Evolutionary conservation across 1,140 invertebrate genomes (phyloP).

Genomic region (Trichomalopsis sarcophagae): DNA sequence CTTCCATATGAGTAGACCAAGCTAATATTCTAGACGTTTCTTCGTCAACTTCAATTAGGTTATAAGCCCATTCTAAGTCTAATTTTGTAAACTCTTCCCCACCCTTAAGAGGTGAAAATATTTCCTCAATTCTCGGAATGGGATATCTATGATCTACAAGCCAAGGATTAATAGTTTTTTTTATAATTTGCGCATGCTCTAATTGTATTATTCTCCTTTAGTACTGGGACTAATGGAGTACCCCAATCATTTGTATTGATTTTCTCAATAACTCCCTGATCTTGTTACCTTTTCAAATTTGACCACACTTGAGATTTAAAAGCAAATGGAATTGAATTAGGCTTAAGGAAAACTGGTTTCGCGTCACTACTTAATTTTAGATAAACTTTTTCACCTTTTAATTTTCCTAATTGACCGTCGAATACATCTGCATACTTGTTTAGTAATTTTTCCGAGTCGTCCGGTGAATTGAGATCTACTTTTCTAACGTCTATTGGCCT

Average conservation of each 20-base stretch:
- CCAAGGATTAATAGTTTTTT: constrained; percentile 37
- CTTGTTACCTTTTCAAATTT: constrained; percentile 35
- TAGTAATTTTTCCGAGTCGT: no score
- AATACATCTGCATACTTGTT: no score
- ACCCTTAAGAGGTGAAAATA: constrained; percentile 61
- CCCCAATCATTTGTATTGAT: constrained; percentile 38
- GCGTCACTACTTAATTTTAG: no score
- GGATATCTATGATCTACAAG: constrained; percentile 62
- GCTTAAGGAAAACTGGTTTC: constrained; percentile 38
- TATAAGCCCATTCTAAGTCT: constrained; percentile 43
- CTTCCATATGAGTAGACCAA: constrained; percentile 23
- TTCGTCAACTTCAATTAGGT: constrained; percentile 54
- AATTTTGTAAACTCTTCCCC: constrained; percentile 62
- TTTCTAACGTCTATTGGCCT: no score
- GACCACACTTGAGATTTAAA: constrained; percentile 22
- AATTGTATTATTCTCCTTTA: constrained; percentile 25
- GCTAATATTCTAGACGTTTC: constrained; percentile 54
- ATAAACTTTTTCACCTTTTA: no score
- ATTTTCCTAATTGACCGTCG: no score
- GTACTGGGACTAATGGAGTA: constrained; percentile 21
- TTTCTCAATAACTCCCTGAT: constrained; percentile 5
- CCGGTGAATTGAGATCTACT: no score
- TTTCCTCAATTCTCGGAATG: constrained; percentile 62
- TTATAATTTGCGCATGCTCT: constrained; percentile 49
- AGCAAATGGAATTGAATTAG: constrained; percentile 28